phyloP scores from a whole-genome alignment of 2,113 vertebrate species.

The Melanostigma gelatinosum region DNA sequence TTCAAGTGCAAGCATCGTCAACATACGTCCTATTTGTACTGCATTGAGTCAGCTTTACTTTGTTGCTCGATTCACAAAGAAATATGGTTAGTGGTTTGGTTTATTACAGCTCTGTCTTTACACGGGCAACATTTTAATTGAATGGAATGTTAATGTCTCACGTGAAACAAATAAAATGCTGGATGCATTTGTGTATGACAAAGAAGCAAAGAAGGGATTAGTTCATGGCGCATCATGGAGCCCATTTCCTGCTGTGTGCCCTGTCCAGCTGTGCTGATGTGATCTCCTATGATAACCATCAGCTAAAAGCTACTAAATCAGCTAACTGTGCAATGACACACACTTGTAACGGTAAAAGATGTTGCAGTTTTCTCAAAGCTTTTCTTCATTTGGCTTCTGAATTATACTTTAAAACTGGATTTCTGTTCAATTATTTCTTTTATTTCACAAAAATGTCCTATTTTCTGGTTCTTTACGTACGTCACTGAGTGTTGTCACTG shows the following conservation, averaged over 20 bases:
- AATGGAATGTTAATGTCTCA: not conserved
- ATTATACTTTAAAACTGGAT: not conserved
- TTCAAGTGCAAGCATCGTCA: constrained; percentile 28
- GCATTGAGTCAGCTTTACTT: not conserved
- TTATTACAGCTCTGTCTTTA: not conserved
- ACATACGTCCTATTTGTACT: constrained; percentile 5
- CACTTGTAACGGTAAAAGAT: not conserved
- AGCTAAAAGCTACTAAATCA: constrained; percentile 34
- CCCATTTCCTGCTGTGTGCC: not conserved
- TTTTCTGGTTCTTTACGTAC: constrained; percentile 41
- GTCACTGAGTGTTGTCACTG: constrained; percentile 25
- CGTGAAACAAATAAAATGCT: not conserved
- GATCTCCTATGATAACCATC: constrained; percentile 32
- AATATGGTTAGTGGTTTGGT: not conserved
- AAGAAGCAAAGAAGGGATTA: not conserved
- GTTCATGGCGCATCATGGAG: not conserved
- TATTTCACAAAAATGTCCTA: not conserved
- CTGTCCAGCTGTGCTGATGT: constrained; percentile 39
- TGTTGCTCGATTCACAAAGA: not conserved
- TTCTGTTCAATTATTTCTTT: not conserved
- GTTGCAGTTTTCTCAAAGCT: not conserved
- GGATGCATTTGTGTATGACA: not conserved
- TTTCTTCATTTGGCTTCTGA: not conserved
- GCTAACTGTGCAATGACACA: not conserved
- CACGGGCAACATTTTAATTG: not conserved